Evolutionary conservation across 2,797 vertebrate species (phyloP).

Genomic region (Peromyscus nudipes): DNA sequence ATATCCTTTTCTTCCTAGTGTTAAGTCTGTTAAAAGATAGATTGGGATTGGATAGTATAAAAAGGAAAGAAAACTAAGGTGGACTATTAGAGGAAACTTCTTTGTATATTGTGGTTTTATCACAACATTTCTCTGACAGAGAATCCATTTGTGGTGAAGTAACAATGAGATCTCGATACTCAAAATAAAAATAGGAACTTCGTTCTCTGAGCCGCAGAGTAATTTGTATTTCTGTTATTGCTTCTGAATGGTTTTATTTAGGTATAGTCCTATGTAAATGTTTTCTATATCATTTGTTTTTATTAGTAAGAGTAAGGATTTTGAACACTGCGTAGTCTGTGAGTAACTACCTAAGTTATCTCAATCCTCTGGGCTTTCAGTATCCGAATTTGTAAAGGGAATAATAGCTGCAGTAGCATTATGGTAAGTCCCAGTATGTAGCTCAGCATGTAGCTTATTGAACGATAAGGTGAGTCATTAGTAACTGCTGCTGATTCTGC

Average conservation of each 20-base stretch:
- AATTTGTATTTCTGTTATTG: constrained; percentile 50
- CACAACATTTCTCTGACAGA: not conserved
- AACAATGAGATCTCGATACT: not conserved
- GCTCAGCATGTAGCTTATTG: not conserved
- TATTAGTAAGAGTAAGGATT: constrained; percentile 45
- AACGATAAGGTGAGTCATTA: not conserved
- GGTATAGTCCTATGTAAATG: not conserved
- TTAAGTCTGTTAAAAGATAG: constrained; percentile 36
- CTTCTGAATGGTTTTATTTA: constrained; percentile 14
- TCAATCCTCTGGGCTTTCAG: constrained; percentile 38
- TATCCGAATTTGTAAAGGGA: constrained; percentile 31
- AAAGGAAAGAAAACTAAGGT: constrained; percentile 8
- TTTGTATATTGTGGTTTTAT: constrained; percentile 40
- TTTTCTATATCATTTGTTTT: constrained; percentile 4
- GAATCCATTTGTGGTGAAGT: constrained; percentile 49
- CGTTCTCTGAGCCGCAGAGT: not conserved
- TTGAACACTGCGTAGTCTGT: not conserved
- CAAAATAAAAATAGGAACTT: constrained; percentile 55
- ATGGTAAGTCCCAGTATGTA: not conserved
- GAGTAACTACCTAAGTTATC: not conserved
- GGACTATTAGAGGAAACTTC: not conserved
- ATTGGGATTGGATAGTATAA: constrained; percentile 3
- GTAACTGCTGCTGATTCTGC: not conserved
- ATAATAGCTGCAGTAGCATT: not conserved
- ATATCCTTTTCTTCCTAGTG: not conserved